Base-by-base conservation (phyloP, 1,140 invertebrate genomes). In the Antheraea mylitta region DNA sequence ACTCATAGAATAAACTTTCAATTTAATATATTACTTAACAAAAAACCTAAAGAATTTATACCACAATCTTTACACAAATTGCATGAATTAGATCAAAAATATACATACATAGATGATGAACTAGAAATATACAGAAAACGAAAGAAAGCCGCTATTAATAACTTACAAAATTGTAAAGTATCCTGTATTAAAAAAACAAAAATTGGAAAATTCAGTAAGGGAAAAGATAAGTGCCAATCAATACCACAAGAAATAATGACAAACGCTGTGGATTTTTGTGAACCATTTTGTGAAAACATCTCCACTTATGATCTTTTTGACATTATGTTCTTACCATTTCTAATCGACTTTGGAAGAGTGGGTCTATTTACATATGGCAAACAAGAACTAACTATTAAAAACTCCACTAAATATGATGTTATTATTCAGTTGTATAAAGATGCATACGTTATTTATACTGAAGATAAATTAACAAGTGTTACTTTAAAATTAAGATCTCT, bases 31-130 rank as follows among this genome's bases (percentile, higher is more conserved):
- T 72, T 79, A 45, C 82, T 71, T 69, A 66, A 67, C 30, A 81
- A 77, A 73, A 72, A 59, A 38, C 36, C 30, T 37, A 80, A 75
- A 68, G 58, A 76, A 65, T 36, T 68, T 61, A 42, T 68, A 19
- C 68, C 82, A 37, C 79, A 90, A 78, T 91, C 89, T 61, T 71
- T 89, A 30, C 89, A 91, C 61, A 86, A 80, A 72, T 71, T 91
- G 42, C 65, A 79, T 45, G 82, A 88, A 59, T 65, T 66, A 59
- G 70, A 81, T 69, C 71, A 75, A 36, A 69, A 65, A 18, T 89
- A 90, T 71, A 89, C 89, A 9, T 91, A 83, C 66, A 37, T 81
- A 61, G 71, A 73, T 37, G 69, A 83, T 67, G 84, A 89, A 72
- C 53, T 85, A 37, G 18, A 64, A 45, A 72, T 69, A 64, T 74